Evolutionary conservation across 2,113 vertebrate genomes (phyloP), one percentile per base, ranked within the genome.

Genomic region (Chroicocephalus ridibundus): DNA sequence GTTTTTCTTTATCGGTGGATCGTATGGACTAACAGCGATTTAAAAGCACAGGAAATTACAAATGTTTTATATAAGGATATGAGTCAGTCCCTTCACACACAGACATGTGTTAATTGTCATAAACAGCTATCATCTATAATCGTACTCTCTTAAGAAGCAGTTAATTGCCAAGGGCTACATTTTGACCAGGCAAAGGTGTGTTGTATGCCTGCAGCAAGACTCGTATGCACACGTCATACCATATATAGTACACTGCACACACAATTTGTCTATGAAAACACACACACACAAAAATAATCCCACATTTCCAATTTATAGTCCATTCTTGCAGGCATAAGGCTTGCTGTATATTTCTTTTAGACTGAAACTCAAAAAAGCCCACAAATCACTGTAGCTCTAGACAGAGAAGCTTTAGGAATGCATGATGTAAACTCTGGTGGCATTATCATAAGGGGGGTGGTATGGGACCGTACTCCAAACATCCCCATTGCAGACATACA

Each of bases 1-100:
- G 34, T 89, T 97, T 97, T 97, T 95, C 76, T 94, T 97, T 95
- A 95, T 96, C 94, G 80, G 91, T 95, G 91, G 89, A 96, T 95
- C 70, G 65, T 81, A 86, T 72, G 44, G 46, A 87, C 68, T 95
- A 97, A 96, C 31, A 84, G 75, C 25, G 31, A 91, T 94, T 96
- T 96, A 96, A 98, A 98, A 97, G 91, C 84, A 88, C 40, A 71
- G 89, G 68, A 97, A 94, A 82, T 95, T 96, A 92, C 83, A 72
- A 69, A 80, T 93, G 75, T 84, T 97, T 95, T 96, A 91, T 92
- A 77, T 91, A 96, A 93, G 81, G 57, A 87, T 83, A 86, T 65
- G 72, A 82, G 72, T 93, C 80, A 44, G 77, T 88, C 57, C 57
- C 95, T 96, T 93, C 81, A 95, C 62, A 90, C 64, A 94, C 83